Evolutionary conservation across 1,140 invertebrate genomes (phyloP).

Genomic region (Ceratina japonica): DNA sequence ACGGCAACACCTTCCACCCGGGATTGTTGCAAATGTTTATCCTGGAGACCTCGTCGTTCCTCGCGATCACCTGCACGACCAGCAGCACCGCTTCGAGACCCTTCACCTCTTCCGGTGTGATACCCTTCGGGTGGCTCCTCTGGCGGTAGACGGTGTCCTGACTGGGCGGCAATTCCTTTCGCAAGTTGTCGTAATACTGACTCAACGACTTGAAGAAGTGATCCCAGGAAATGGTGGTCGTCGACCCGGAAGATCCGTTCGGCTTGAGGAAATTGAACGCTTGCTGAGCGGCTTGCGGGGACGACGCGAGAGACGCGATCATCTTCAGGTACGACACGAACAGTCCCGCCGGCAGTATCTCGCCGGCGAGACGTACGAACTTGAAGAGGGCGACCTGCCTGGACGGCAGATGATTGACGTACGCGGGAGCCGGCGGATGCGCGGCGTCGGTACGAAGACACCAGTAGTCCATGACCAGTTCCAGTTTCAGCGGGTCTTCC

Average conservation of each 20-base stretch:
- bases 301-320: slow-evolving; percentile 89
- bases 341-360: slow-evolving; percentile 90
- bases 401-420: slow-evolving; percentile 76
- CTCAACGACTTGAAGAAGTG: slow-evolving; percentile 93
- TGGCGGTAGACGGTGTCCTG: slow-evolving; percentile 84
- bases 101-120: slow-evolving; percentile 92
- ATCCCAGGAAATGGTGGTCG: slow-evolving; percentile 88
- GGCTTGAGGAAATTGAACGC: slow-evolving; percentile 93
- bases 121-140: slow-evolving; percentile 82
- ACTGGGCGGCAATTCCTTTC: slow-evolving; percentile 83
- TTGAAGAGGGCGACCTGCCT: slow-evolving; percentile 91
- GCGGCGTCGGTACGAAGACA: slow-evolving; percentile 78
- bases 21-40: slow-evolving; percentile 91
- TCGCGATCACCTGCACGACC: slow-evolving; percentile 88
- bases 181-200: slow-evolving; percentile 85
- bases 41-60: slow-evolving; percentile 88
- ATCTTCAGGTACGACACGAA: slow-evolving; percentile 94
- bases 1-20: slow-evolving; percentile 89
- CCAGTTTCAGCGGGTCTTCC: slow-evolving; percentile 86
- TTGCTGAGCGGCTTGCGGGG: slow-evolving; percentile 86
- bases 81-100: slow-evolving; percentile 90
- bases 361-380: slow-evolving; percentile 93
- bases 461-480: slow-evolving; percentile 91
- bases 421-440: slow-evolving; percentile 69
- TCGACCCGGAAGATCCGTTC: slow-evolving; percentile 80